These are phyloP conservation scores for Anagyrus pseudococci DNA, from an alignment of 2,888 invertebrate species.

Conservation along the genomic window DNA sequence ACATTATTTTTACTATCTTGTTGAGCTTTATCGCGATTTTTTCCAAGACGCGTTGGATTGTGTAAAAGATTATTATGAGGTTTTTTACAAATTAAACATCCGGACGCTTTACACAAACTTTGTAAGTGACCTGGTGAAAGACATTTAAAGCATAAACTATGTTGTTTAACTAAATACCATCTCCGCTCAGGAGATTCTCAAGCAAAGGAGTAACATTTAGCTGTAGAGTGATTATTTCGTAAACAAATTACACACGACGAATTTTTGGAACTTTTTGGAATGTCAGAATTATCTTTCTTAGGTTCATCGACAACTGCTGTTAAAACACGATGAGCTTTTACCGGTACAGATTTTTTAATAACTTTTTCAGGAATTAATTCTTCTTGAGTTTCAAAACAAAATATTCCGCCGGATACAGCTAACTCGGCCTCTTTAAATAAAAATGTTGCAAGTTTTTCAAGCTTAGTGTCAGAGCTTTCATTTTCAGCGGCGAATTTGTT, in stretches of 20 bases:
- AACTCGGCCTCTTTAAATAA: slow-evolving; percentile 6
- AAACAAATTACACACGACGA: slow-evolving; percentile 8
- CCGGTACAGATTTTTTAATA: no score
- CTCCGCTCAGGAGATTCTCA: neutral
- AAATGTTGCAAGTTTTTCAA: slow-evolving; percentile 15
- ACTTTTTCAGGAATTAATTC: no score
- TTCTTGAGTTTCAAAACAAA: neutral
- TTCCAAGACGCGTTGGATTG: neutral
- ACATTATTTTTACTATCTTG: neutral
- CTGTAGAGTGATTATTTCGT: neutral
- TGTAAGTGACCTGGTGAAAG: neutral
- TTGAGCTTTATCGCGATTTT: neutral
- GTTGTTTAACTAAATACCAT: neutral
- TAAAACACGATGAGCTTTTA: no score
- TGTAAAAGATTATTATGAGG: neutral
- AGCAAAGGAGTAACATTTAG: slow-evolving; percentile 1
- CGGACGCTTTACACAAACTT: neutral
- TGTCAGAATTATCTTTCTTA: neutral
- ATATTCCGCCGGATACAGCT: neutral
- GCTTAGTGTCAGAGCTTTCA: neutral
- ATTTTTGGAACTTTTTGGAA: no score
- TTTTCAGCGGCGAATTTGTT: slow-evolving; percentile 3
- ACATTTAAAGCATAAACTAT: slow-evolving; percentile 14
- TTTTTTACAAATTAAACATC: neutral
- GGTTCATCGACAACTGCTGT: neutral